Conservation (phyloP, 2,888 invertebrate genomes). For the Physocephala rufipes region DNA sequence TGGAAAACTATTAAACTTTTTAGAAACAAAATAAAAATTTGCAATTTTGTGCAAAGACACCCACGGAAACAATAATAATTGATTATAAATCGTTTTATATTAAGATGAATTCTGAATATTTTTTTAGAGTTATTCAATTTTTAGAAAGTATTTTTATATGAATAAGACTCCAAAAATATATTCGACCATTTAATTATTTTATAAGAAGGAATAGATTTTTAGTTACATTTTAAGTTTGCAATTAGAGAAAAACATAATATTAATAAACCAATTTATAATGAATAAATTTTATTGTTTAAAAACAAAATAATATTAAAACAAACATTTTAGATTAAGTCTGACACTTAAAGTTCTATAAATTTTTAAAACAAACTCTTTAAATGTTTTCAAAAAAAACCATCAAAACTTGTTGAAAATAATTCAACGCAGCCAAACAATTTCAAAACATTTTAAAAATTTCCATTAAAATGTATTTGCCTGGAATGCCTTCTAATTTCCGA, state of each 20-base stretch:
- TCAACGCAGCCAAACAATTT: too few relatives aligned
- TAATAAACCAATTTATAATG: slow-evolving; percentile 30
- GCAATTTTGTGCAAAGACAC: background rate
- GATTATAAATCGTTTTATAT: background rate
- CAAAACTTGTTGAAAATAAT: too few relatives aligned
- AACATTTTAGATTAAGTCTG: background rate
- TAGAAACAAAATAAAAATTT: slow-evolving; percentile 27
- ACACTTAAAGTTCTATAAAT: background rate
- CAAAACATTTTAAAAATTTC: too few relatives aligned
- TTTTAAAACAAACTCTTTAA: too few relatives aligned
- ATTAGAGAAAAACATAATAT: slow-evolving; percentile 7
- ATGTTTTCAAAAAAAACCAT: too few relatives aligned
- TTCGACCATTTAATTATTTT: slow-evolving; percentile 1
- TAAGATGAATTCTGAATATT: background rate
- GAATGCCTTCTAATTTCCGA: too few relatives aligned
- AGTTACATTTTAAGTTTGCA: slow-evolving; percentile 17
- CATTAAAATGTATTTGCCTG: too few relatives aligned
- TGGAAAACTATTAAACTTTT: background rate
- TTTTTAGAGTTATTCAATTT: slow-evolving; percentile 17
- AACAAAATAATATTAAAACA: background rate
- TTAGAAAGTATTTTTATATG: slow-evolving; percentile 13
- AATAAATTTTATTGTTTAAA: slow-evolving; percentile 19
- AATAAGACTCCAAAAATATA: slow-evolving; percentile 10
- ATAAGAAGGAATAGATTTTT: slow-evolving; percentile 30
- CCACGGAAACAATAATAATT: background rate